Evolutionary conservation across 2,888 invertebrate species (phyloP).

Genomic region (Spilosoma lubricipeda): DNA sequence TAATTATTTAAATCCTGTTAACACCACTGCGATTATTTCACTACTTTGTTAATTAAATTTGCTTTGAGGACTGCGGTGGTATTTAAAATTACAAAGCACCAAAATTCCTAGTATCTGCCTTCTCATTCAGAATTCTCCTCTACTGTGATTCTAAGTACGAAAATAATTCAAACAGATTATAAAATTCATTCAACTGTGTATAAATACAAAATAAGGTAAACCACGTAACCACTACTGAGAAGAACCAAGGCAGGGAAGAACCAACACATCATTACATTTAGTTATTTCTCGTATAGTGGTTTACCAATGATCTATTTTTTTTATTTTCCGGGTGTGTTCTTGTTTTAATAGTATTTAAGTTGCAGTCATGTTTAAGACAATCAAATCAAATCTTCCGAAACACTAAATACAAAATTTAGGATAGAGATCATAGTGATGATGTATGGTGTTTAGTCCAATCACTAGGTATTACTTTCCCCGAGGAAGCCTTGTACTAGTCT

Average conservation of each 20-base stretch:
- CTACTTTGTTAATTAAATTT: neutral
- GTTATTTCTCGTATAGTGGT: neutral
- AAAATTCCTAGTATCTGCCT: neutral
- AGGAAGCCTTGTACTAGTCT: no score
- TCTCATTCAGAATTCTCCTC: neutral
- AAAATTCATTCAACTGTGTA: neutral
- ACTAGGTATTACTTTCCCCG: no score
- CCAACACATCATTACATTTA: neutral
- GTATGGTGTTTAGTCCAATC: no score
- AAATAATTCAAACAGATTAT: neutral
- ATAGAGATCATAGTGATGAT: no score
- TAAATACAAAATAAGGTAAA: neutral
- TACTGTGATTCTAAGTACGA: neutral
- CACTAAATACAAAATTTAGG: neutral
- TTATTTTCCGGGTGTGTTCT: no score
- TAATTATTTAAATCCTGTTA: slow-evolving; percentile 1
- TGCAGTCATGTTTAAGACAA: neutral
- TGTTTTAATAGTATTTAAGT: neutral
- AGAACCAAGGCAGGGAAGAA: no score
- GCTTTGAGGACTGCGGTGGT: neutral
- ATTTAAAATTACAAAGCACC: neutral
- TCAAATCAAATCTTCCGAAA: neutral
- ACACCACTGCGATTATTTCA: neutral
- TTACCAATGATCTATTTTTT: neutral
- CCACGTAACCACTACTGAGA: neutral